phyloP scores from a whole-genome alignment of 2,797 vertebrate genomes.

The Tadarida brasiliensis region DNA sequence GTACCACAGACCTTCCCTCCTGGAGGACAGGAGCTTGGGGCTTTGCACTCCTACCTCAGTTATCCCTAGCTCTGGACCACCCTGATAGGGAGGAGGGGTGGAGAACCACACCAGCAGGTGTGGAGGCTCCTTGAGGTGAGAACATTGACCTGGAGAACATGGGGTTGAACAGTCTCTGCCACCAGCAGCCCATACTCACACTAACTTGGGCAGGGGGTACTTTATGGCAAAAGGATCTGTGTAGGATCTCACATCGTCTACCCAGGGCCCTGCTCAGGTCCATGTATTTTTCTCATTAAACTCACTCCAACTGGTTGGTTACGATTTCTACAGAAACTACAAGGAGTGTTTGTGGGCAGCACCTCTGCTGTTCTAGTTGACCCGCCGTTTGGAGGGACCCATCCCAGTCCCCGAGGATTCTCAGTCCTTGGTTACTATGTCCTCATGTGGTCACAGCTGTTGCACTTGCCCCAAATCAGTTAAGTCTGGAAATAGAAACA shows the following conservation, averaged over 20 bases:
- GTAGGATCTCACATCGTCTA: too few species aligned
- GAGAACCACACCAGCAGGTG: too few species aligned
- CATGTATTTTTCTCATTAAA: background rate
- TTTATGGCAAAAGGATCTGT: background rate
- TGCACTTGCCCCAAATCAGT: background rate
- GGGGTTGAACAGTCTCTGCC: background rate
- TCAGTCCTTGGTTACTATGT: background rate
- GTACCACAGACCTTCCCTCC: background rate
- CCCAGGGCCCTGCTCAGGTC: too few species aligned
- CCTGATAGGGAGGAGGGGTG: background rate
- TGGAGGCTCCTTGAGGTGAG: fast-evolving
- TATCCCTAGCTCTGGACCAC: background rate
- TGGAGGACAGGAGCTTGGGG: fast-evolving
- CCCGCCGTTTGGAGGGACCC: too few species aligned
- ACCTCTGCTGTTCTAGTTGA: background rate
- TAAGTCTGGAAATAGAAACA: background rate
- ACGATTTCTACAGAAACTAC: background rate
- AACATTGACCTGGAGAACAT: background rate
- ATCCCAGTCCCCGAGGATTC: background rate
- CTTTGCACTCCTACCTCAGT: background rate
- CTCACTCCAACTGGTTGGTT: background rate
- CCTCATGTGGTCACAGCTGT: background rate
- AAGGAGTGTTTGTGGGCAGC: background rate
- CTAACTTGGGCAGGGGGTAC: background rate
- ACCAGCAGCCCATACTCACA: background rate